Conservation (phyloP, 2,113 vertebrate species). For the Colius striatus region DNA sequence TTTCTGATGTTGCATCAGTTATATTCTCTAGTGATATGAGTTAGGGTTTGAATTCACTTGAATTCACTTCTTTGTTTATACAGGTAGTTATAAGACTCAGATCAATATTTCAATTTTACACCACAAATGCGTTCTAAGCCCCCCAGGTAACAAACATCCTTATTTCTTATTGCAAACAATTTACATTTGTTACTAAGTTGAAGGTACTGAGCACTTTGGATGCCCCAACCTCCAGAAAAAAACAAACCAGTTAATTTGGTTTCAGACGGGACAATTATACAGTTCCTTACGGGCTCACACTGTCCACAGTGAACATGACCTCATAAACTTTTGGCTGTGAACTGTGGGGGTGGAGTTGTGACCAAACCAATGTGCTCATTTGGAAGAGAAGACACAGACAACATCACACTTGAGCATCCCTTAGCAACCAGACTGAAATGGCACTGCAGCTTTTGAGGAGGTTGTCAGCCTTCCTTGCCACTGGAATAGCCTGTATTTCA, state of each 20-base stretch:
- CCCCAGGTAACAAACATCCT: not conserved
- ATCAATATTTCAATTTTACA: not conserved
- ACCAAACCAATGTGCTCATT: conserved; percentile 26
- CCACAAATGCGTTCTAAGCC: not conserved
- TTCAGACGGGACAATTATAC: not conserved
- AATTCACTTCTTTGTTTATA: not conserved
- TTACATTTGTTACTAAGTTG: not conserved
- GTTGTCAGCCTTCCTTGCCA: not conserved
- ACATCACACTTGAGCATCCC: conserved; percentile 42
- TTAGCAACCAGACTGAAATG: conserved; percentile 8
- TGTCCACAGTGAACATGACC: not conserved
- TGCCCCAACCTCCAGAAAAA: not conserved
- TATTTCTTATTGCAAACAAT: not conserved
- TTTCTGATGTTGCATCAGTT: not conserved
- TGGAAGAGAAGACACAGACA: not conserved
- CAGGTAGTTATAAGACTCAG: not conserved
- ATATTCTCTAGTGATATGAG: not conserved
- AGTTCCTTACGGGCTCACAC: not conserved
- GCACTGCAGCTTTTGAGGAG: conserved; percentile 1
- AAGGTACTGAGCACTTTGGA: not conserved
- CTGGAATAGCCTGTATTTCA: not conserved
- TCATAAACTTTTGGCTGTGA: conserved; percentile 34
- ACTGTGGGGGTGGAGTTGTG: conserved; percentile 16
- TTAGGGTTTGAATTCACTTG: not conserved
- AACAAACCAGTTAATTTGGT: not conserved